Conservation (phyloP, 2,888 invertebrate species). For the Lasius platythorax region DNA sequence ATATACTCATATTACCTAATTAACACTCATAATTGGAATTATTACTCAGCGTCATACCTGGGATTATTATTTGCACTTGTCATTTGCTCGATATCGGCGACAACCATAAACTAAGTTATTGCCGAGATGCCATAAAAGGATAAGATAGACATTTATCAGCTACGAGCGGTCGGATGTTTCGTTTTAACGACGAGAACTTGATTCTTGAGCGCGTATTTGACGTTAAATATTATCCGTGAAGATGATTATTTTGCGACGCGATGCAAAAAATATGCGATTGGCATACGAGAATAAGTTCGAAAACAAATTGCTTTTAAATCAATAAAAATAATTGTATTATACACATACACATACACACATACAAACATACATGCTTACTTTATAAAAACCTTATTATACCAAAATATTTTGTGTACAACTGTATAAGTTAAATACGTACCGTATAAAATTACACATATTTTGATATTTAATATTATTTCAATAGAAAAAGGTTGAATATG, state of each 20-base stretch:
- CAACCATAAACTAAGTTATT: slow-evolving; percentile 83
- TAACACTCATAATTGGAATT: slow-evolving; percentile 62
- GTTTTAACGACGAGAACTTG: slow-evolving; percentile 74
- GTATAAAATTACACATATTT: background rate
- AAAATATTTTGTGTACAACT: background rate
- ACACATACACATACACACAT: no score
- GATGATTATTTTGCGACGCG: slow-evolving; percentile 23
- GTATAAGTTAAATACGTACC: background rate
- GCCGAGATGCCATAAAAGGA: slow-evolving; percentile 81
- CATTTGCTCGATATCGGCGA: slow-evolving; percentile 79
- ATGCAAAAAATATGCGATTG: background rate
- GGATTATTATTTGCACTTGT: slow-evolving; percentile 79
- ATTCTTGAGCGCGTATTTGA: slow-evolving; percentile 55
- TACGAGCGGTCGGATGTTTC: slow-evolving; percentile 75
- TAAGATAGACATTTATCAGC: slow-evolving; percentile 84
- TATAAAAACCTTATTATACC: background rate
- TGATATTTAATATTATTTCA: background rate
- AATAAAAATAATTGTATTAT: background rate
- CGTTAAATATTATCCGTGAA: slow-evolving; percentile 57
- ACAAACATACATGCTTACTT: background rate
- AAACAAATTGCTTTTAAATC: background rate
- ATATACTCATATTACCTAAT: slow-evolving; percentile 37
- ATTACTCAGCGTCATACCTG: slow-evolving; percentile 42
- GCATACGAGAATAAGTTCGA: background rate
- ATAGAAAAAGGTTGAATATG: background rate